These are phyloP conservation scores for Rhinopithecus roxellana DNA, from an alignment of 2,113 vertebrate genomes.

Conservation along the genomic window DNA sequence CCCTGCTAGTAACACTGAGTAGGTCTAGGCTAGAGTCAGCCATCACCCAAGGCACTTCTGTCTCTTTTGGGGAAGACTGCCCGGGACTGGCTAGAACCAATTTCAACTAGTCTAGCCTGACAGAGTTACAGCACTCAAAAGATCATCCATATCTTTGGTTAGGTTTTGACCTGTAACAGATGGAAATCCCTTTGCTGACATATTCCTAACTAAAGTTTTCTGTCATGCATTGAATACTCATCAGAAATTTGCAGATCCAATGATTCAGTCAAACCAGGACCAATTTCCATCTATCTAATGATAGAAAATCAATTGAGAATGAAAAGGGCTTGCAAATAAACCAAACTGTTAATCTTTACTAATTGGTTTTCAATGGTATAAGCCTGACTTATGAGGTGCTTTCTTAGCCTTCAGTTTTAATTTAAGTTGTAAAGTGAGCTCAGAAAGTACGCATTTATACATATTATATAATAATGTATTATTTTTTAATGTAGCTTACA, in stretches of 20 bases:
- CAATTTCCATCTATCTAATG: background rate
- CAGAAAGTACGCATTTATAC: background rate
- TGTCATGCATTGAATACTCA: background rate
- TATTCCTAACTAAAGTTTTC: background rate
- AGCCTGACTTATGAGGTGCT: background rate
- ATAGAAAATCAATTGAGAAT: background rate
- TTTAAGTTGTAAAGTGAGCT: background rate
- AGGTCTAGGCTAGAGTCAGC: background rate
- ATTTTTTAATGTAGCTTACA: background rate
- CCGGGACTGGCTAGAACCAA: rapidly evolving
- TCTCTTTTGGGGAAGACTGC: background rate
- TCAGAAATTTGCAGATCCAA: background rate
- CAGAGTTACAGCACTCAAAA: background rate
- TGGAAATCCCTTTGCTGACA: background rate
- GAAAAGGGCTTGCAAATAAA: background rate
- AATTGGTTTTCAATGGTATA: background rate
- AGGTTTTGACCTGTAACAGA: background rate
- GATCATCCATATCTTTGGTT: background rate
- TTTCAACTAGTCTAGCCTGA: background rate
- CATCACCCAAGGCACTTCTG: rapidly evolving
- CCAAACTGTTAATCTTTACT: background rate
- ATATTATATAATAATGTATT: background rate
- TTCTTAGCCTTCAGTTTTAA: background rate
- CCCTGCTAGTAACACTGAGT: background rate
- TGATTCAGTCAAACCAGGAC: background rate